phyloP scores from a whole-genome alignment of 1,140 invertebrate species.

The Habropoda laboriosa region DNA sequence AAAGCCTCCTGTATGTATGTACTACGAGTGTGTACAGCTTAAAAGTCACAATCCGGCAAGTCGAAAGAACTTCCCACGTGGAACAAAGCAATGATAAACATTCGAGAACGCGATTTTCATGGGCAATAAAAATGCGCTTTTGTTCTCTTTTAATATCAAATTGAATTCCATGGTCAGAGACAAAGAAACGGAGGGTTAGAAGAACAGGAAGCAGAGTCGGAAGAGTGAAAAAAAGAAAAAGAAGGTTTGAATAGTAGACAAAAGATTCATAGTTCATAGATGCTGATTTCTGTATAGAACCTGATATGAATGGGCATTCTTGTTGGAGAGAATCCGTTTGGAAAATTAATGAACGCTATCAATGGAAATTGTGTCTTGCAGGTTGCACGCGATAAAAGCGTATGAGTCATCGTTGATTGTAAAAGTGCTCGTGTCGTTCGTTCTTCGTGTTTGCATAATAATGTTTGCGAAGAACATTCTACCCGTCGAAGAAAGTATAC shows the following conservation, averaged over 20 bases:
- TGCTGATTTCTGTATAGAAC: not conserved
- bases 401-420: conserved; percentile 52
- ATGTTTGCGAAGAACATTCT: not conserved
- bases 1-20: not conserved
- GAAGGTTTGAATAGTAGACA: not conserved
- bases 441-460: conserved; percentile 23
- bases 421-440: conserved; percentile 36
- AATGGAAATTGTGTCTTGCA: conserved; percentile 5
- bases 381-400: not conserved
- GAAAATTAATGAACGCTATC: conserved; percentile 9
- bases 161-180: not conserved
- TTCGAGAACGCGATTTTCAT: not conserved
- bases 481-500: not conserved
- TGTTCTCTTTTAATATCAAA: not conserved
- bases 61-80: not conserved
- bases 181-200: too few relatives aligned
- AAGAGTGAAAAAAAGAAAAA: too few relatives aligned
- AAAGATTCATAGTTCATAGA: not conserved
- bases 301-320: not conserved
- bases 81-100: not conserved
- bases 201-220: not conserved
- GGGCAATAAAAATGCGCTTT: not conserved
- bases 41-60: not conserved
- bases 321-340: not conserved
- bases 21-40: too few relatives aligned